Conservation (phyloP, 2,113 vertebrate genomes). For the Pyrgilauda ruficollis region DNA sequence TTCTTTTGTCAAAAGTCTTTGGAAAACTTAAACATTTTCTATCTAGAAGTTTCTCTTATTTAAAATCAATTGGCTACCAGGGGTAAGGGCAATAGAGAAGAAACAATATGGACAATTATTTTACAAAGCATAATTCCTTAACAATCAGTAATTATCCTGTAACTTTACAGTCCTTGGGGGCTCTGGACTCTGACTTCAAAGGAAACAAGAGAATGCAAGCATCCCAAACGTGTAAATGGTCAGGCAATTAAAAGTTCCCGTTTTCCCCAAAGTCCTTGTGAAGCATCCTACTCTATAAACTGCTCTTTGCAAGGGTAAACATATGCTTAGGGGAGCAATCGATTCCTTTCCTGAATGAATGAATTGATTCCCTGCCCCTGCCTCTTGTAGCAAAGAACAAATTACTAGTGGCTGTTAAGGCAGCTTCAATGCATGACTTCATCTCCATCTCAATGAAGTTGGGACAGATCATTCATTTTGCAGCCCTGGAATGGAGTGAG, state of each 20-base stretch:
- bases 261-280: conserved; percentile 14
- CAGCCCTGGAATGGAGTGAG: neutral
- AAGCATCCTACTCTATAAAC: neutral
- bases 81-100: neutral
- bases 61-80: neutral
- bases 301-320: conserved; percentile 20
- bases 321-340: neutral
- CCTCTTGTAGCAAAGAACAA: neutral
- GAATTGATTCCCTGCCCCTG: neutral
- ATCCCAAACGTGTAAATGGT: neutral
- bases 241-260: neutral
- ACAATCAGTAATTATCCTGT: neutral
- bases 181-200: neutral
- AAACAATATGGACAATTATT: neutral
- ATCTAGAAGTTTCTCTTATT: neutral
- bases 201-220: neutral
- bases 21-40: neutral
- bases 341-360: conserved; percentile 40
- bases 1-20: neutral
- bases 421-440: neutral
- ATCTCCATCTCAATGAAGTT: neutral
- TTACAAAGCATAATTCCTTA: neutral
- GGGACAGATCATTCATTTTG: neutral
- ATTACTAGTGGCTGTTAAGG: neutral
- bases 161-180: neutral